Base-by-base conservation (phyloP, 2,888 invertebrate species). In the Tachina lurida region DNA sequence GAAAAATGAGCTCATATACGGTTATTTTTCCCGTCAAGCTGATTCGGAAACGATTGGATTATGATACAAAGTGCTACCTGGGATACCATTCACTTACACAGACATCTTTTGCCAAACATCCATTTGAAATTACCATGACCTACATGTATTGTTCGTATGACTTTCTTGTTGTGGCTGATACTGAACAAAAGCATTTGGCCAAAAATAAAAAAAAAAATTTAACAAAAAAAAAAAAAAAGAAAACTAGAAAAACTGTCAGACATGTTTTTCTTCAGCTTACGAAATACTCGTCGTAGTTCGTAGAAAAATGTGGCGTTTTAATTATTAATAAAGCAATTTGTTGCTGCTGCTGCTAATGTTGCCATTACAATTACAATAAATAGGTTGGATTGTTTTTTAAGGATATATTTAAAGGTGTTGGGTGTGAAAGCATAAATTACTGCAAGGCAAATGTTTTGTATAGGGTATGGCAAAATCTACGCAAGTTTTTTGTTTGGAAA, bases 111-210 rank as follows among this genome's bases (percentile, higher is more conserved):
- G 45, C 22, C 31, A 39, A 31, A 62, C 15, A 71, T 17, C 54
- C 71, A 71, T 65, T 79, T 56, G n/a, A 58, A 68, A 60, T 41
- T 77, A 45, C 79, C 79, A 71, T 79, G 79, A 79, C 79, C 79
- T 73, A 79, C 71, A 71, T 79, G 70, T 31, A 62, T 31, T 65
- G 9, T 56, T 58, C 65, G 31, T 39, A 41, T 67, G 39, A 67
- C 58, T 77, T 56, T 52, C 67, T 77, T 31, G 12, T 43, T 45
- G 45, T 63, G 19, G 22, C 7, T 17, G 19, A 12, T 68, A 17
- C 2, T 15, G 39, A 39, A 54, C 39, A 68, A 22, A 43, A 45
- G 22, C 19, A 52, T 63, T 31, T 73, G 31, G 19, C 15, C 3
- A 10, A 13, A 52, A 41, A 43, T n/a, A 54, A 2, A 62, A 56